Conservation (phyloP, 2,113 vertebrate species). For the Panthera leo region DNA sequence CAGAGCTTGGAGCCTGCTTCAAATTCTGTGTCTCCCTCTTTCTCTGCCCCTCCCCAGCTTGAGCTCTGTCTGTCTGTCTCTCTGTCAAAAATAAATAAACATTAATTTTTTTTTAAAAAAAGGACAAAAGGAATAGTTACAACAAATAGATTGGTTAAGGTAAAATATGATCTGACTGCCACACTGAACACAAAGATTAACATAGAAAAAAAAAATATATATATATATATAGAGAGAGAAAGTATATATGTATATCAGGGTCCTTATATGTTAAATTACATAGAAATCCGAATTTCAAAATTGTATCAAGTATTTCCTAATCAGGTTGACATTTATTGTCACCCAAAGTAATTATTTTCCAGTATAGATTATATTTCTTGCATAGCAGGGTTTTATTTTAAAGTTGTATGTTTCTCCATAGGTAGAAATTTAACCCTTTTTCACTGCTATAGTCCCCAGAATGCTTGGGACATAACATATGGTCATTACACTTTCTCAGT, state of each 20-base stretch:
- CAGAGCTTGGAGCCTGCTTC: too few relatives aligned
- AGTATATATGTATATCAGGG: neutral
- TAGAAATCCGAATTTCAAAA: neutral
- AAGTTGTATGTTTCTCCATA: neutral
- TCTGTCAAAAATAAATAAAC: too few relatives aligned
- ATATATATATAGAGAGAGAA: neutral
- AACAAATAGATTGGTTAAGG: neutral
- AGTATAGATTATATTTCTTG: neutral
- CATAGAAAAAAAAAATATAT: neutral
- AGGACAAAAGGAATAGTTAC: neutral
- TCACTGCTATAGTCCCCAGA: neutral
- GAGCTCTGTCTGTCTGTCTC: too few relatives aligned
- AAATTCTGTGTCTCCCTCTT: too few relatives aligned
- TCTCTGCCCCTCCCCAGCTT: too few relatives aligned
- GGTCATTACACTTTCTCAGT: neutral
- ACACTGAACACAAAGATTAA: neutral
- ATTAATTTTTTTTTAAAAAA: neutral
- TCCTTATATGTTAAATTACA: neutral
- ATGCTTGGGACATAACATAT: neutral
- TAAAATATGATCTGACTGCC: neutral
- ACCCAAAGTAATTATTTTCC: neutral
- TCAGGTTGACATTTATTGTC: neutral
- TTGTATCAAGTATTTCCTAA: neutral
- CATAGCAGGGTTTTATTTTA: neutral
- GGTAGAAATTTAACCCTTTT: neutral